phyloP scores from a whole-genome alignment of 2,888 invertebrate species.

The Horisme vitalbata region DNA sequence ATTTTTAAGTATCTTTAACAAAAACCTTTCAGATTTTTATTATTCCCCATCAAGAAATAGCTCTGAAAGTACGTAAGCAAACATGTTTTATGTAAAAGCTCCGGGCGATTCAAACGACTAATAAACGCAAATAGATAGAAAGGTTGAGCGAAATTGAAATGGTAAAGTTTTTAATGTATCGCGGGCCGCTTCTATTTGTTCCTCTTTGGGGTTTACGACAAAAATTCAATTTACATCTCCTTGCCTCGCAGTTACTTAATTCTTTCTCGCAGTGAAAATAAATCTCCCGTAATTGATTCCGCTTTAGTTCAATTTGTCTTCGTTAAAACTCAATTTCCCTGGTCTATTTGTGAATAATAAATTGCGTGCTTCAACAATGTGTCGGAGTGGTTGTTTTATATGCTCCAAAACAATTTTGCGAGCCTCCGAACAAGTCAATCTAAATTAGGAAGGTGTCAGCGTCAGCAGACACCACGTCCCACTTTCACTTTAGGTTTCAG shows the following conservation, averaged over 20 bases:
- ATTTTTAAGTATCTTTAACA: too few relatives aligned
- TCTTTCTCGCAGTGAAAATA: slow-evolving; percentile 76
- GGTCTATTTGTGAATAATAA: slow-evolving; percentile 81
- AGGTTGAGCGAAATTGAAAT: slow-evolving; percentile 44
- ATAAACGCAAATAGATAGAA: slow-evolving; percentile 36
- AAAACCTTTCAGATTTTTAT: not conserved
- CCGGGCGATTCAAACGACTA: slow-evolving; percentile 20
- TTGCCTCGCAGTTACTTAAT: slow-evolving; percentile 73
- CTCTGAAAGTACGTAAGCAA: slow-evolving; percentile 19
- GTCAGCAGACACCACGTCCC: slow-evolving; percentile 7
- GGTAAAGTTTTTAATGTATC: slow-evolving; percentile 55
- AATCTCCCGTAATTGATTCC: slow-evolving; percentile 80
- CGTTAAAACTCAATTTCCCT: slow-evolving; percentile 80
- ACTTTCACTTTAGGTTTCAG: slow-evolving; percentile 17
- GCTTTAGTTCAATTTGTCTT: slow-evolving; percentile 81
- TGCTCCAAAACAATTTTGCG: slow-evolving; percentile 53
- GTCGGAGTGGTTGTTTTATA: slow-evolving; percentile 59
- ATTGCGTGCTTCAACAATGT: slow-evolving; percentile 70
- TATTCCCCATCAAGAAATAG: slow-evolving; percentile 1
- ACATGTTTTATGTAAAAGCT: slow-evolving; percentile 23
- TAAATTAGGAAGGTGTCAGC: slow-evolving; percentile 53
- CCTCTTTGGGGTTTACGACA: slow-evolving; percentile 58
- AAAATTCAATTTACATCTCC: slow-evolving; percentile 77
- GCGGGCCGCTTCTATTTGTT: slow-evolving; percentile 45
- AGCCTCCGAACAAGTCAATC: slow-evolving; percentile 66